Percentiles rank a stretch among this genome's conserved stretches.
Conservation (phyloP, 2,113 vertebrate genomes). For the Shinisaurus crocodilurus region DNA sequence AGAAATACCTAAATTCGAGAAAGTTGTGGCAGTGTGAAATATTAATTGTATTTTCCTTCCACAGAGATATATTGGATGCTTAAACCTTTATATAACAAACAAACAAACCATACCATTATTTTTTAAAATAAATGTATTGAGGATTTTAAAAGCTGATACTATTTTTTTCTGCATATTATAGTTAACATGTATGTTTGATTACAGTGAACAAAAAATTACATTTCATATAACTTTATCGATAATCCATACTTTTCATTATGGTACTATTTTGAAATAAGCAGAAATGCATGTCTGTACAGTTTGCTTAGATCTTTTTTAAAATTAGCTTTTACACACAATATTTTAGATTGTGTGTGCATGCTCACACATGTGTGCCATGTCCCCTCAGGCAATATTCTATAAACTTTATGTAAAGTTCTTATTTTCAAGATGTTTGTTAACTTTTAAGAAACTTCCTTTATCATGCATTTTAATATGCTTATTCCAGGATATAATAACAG, state of each 20-base stretch:
- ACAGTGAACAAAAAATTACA: neutral
- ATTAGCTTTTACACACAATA: neutral
- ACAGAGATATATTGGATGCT: neutral
- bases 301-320: neutral
- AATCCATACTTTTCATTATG: neutral
- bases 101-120: too few species aligned
- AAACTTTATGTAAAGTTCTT: neutral
- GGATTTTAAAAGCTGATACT: neutral
- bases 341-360: neutral
- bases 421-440: neutral
- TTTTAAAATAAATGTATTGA: neutral
- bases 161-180: neutral
- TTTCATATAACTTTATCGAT: neutral
- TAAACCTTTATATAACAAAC: neutral
- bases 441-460: conserved; percentile 25
- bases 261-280: neutral
- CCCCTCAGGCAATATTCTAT: neutral
- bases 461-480: conserved; percentile 14
- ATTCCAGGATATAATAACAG: conserved; percentile 38
- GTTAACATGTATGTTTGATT: neutral
- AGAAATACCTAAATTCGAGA: neutral
- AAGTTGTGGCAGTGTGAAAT: neutral
- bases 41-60: neutral
- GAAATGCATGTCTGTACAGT: neutral
- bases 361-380: too few species aligned